A percentile compares a stretch with the other conserved stretches of the same genome.
Evolutionary conservation across 2,797 vertebrate genomes (phyloP).

Genomic region (Karalla daura): DNA sequence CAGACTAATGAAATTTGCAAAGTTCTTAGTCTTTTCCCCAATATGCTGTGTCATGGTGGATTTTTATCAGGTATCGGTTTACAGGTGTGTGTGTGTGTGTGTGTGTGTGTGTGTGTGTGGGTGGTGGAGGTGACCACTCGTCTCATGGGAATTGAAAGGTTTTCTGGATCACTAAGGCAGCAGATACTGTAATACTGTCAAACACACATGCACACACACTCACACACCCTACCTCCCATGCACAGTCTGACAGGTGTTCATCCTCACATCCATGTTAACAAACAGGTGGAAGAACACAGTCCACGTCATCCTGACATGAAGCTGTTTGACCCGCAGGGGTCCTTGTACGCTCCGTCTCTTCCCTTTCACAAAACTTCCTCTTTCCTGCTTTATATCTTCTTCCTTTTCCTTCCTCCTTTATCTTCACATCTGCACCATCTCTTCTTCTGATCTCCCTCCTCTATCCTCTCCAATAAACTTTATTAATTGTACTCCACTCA

Average conservation of each 20-base stretch:
- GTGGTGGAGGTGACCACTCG: constrained; percentile 12
- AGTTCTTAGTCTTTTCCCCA: background rate
- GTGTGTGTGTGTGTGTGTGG: background rate
- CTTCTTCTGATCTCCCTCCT: background rate
- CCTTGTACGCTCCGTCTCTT: background rate
- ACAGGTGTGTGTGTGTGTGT: background rate
- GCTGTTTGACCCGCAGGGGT: constrained; percentile 40
- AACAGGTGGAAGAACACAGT: constrained; percentile 19
- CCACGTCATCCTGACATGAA: constrained; percentile 38
- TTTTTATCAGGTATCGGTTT: constrained; percentile 8
- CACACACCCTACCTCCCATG: constrained; percentile 23
- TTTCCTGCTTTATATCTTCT: background rate
- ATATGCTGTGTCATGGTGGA: background rate
- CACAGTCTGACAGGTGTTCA: constrained; percentile 45
- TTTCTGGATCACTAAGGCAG: constrained; percentile 36
- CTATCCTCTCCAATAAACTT: background rate
- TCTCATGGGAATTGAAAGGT: constrained; percentile 32
- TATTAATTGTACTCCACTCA: background rate
- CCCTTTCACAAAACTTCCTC: background rate
- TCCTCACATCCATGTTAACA: constrained; percentile 34
- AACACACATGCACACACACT: background rate
- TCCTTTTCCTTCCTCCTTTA: background rate
- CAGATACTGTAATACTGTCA: constrained; percentile 36
- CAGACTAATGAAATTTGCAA: background rate
- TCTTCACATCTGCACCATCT: background rate